Evolutionary conservation across 2,888 invertebrate species (phyloP).

Genomic region (Apodemia mormo): DNA sequence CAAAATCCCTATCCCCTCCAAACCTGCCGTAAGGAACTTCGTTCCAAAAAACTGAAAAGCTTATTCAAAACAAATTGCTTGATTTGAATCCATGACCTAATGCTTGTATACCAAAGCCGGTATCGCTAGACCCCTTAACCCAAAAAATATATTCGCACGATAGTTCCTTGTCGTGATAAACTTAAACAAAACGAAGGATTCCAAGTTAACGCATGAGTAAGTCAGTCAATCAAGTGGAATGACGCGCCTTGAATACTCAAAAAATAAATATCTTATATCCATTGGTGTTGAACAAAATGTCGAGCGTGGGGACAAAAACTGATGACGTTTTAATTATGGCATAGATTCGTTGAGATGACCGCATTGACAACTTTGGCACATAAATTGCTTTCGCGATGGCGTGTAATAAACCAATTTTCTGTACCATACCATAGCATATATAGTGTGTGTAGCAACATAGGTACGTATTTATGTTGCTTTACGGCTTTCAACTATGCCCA

Average conservation of each 20-base stretch:
- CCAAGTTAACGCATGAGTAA: conserved; percentile 37
- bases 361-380: neutral
- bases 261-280: conserved; percentile 55
- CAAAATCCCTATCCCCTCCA: too few species aligned
- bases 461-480: too few species aligned
- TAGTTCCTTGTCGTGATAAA: conserved; percentile 1
- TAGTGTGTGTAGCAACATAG: too few species aligned
- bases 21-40: too few species aligned
- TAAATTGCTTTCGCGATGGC: too few species aligned
- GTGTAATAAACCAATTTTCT: too few species aligned
- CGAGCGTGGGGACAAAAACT: conserved; percentile 44
- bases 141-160: neutral
- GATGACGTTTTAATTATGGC: conserved; percentile 30
- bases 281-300: conserved; percentile 47
- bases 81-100: too few species aligned
- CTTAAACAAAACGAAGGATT: neutral
- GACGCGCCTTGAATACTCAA: conserved; percentile 42
- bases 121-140: neutral
- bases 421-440: too few species aligned
- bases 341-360: conserved; percentile 16
- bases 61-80: too few species aligned
- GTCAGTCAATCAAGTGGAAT: conserved; percentile 56
- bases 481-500: too few species aligned
- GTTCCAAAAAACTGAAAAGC: too few species aligned
- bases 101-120: too few species aligned